Percentiles rank a stretch among this genome's conserved stretches.
phyloP scores from a whole-genome alignment of 2,113 vertebrate genomes.

The Embiotoca jacksoni region DNA sequence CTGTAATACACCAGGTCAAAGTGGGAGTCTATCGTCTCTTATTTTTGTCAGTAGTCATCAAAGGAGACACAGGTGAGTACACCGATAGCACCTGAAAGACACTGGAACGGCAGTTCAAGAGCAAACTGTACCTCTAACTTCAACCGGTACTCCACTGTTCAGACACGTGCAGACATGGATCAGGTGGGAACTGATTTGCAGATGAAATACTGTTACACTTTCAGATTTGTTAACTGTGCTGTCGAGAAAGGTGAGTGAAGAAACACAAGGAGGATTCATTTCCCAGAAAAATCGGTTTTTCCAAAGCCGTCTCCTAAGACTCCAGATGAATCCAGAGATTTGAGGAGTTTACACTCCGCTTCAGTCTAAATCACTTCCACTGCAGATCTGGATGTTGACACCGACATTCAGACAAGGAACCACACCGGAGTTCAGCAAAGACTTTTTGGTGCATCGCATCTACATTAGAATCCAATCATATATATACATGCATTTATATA shows the following conservation, averaged over 20 bases:
- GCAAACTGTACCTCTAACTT: constrained; percentile 19
- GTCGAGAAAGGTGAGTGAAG: constrained; percentile 36
- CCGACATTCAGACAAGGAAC: constrained; percentile 86
- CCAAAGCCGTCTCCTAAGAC: constrained; percentile 44
- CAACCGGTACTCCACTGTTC: constrained; percentile 17
- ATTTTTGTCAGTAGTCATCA: constrained; percentile 17
- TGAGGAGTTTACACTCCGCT: constrained; percentile 58
- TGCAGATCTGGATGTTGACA: constrained; percentile 70
- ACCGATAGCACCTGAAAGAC: constrained; percentile 8
- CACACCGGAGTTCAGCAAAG: constrained; percentile 50
- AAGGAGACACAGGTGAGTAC: constrained; percentile 33
- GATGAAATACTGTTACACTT: constrained; percentile 56
- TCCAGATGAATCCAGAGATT: constrained; percentile 44
- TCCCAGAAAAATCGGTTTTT: constrained; percentile 56
- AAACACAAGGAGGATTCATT: constrained; percentile 47
- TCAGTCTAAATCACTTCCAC: constrained; percentile 58
- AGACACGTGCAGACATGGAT: constrained; percentile 22
- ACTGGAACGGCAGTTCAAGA: neutral
- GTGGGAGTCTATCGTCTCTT: neutral
- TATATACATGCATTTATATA: constrained; percentile 78
- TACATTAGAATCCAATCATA: constrained; percentile 87
- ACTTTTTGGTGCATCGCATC: constrained; percentile 79
- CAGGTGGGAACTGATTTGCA: constrained; percentile 20
- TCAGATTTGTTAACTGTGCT: constrained; percentile 32
- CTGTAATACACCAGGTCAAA: constrained; percentile 23